Base-by-base conservation (phyloP, 2,113 vertebrate genomes). In the Lepisosteus oculatus region DNA sequence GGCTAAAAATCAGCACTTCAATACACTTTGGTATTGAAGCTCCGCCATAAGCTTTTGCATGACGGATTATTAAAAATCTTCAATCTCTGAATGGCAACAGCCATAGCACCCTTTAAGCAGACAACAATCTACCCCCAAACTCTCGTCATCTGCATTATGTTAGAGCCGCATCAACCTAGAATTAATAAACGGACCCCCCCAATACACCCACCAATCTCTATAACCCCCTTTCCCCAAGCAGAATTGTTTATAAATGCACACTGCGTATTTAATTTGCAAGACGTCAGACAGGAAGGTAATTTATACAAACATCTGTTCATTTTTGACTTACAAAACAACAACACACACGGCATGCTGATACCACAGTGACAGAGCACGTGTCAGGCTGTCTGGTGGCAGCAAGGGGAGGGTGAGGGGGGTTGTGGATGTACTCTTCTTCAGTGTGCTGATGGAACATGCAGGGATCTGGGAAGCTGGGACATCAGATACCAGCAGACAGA, bases 281-380 rank as follows among this genome's bases (percentile, higher is more conserved):
- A 90, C 88, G 92, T 94, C 93, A 94, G 92, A 92, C 86, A 82
- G 90, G 86, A 87, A 93, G 90, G 93, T 93, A 94, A 97, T 97
- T 95, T 95, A 95, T 92, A 94, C 91, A 88, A 96, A 95, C 95
- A 95, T 95, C 94, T 97, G 95, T 94, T 97, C 93, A 90, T 92
- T 93, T 92, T 89, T 91, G 90, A 92, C 91, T 93, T 90, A 89
- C 91, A 87, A 95, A 95, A 94, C 89, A 94, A 94, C 92, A 91
- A 91, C 81, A 64, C 90, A 93, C 91, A 85, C 88, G 93, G 92
- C 87, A 43, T 5, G 9, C n/a, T 76, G 72, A 73, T 57, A 75
- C 74, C 71, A 74, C 75, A 77, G 71, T 79, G 74, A 76, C 68
- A 76, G 12, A 55, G 56, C 69, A 74, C 61, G 59, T 61, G 76